These are phyloP conservation scores for Eremophila alpestris DNA, from an alignment of 2,797 vertebrate species.

Conservation along the genomic window DNA sequence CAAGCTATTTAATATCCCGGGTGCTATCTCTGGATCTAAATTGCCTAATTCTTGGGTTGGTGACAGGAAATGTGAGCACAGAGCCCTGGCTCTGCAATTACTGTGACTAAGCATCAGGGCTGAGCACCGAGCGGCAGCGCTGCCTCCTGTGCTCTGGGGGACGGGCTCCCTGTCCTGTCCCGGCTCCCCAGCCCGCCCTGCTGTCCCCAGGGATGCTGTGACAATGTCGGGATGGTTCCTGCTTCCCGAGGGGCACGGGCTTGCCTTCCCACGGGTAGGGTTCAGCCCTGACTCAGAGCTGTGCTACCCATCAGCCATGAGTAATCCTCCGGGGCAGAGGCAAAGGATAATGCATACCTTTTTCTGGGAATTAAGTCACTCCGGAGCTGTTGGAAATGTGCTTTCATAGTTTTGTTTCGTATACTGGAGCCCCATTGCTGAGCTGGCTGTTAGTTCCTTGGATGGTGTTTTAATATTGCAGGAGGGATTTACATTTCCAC, in stretches of 20 bases:
- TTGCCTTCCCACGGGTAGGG: neutral
- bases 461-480: neutral
- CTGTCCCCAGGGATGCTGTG: neutral
- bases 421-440: neutral
- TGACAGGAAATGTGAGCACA: slow-evolving; percentile 56
- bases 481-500: slow-evolving; percentile 14
- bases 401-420: neutral
- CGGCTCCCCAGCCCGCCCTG: fast-evolving
- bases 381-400: neutral
- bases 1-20: neutral
- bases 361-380: neutral
- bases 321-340: neutral
- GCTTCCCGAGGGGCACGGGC: neutral
- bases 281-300: neutral
- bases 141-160: neutral
- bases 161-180: neutral
- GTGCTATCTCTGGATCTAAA: slow-evolving; percentile 39
- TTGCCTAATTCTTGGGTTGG: slow-evolving; percentile 56
- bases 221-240: neutral
- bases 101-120: neutral
- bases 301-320: neutral
- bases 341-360: neutral
- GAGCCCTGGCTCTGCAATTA: slow-evolving; percentile 2
- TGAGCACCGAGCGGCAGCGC: neutral
- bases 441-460: neutral